Percentiles rank a stretch among this genome's conserved stretches.
Evolutionary conservation across 1,140 invertebrate genomes (phyloP).

Genomic region (Colletes latitarsis): DNA sequence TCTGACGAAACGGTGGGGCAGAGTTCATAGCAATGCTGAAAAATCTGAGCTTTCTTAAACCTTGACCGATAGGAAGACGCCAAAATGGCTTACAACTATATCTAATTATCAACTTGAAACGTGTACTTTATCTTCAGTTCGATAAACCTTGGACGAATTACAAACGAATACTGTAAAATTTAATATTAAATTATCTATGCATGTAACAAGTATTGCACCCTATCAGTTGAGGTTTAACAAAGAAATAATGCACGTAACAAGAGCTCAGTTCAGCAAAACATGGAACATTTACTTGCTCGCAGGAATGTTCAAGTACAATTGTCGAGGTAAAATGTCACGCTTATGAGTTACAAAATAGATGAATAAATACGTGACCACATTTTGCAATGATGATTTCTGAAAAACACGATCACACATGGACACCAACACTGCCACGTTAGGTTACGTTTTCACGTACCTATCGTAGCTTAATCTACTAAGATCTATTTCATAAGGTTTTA

Average conservation of each 20-base stretch:
- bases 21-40: background rate
- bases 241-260: background rate
- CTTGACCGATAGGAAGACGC: background rate
- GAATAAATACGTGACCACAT: background rate
- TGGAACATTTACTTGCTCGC: background rate
- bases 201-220: background rate
- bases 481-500: background rate
- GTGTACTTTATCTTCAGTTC: too few relatives aligned
- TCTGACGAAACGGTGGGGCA: background rate
- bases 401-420: background rate
- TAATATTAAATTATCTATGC: background rate
- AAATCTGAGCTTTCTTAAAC: background rate
- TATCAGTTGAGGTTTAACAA: background rate
- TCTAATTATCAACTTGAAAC: too few relatives aligned
- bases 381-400: background rate
- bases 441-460: background rate
- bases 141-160: too few relatives aligned
- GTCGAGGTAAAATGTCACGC: too few relatives aligned
- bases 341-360: too few relatives aligned
- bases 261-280: background rate
- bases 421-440: background rate
- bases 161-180: background rate
- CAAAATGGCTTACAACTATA: too few relatives aligned
- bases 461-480: background rate
- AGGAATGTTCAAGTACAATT: too few relatives aligned